Evolutionary conservation across 2,113 vertebrate species (phyloP), one percentile per base, ranked within the genome.

Genomic region (Colinus virginianus): DNA sequence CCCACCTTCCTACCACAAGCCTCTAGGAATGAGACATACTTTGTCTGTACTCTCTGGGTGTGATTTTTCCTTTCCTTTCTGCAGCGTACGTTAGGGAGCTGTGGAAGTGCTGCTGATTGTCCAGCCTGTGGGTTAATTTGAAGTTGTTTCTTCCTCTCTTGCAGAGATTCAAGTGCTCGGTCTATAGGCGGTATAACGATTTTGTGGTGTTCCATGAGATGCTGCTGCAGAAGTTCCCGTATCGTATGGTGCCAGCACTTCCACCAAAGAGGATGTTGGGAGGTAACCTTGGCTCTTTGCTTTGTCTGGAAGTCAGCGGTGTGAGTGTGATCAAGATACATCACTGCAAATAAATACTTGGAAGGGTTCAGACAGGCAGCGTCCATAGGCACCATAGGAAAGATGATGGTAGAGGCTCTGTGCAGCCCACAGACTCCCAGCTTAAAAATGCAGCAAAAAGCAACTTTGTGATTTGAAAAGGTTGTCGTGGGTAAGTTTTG

Each of bases 141-240:
- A 56, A 56, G 30, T 56, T 51, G 25, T 22, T 78, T 4, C 11
- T 40, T 32, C 30, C 30, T 42, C 49, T 76, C 0, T 9, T 83
- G 7, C 75, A 99, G 99, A 96, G 98, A 40, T 99, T 99, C 94
- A 98, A 97, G 95, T 98, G 98, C 74, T 98, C 99, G 0, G 99
- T 99, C 78, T 99, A 99, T 55, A 95, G 99, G 14, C 97, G 99
- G 25, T 99, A 99, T 81, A 99, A 98, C 4, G 99, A 99, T 78
- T 99, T 99, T 6, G 99, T 99, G 90, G 98, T 99, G 93, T 99
- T 99, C 98, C 99, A 99, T 1, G 99, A 99, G 95, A 96, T 98
- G 93, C 97, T 99, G 95, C 98, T 99, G 13, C 99, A 99, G 96
- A 98, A 98, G 89, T 99, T 98, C 90, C 98, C 99, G 0, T 99